These are phyloP conservation scores for Cheilosia scutellata DNA, from an alignment of 2,888 invertebrate genomes.

Conservation along the genomic window DNA sequence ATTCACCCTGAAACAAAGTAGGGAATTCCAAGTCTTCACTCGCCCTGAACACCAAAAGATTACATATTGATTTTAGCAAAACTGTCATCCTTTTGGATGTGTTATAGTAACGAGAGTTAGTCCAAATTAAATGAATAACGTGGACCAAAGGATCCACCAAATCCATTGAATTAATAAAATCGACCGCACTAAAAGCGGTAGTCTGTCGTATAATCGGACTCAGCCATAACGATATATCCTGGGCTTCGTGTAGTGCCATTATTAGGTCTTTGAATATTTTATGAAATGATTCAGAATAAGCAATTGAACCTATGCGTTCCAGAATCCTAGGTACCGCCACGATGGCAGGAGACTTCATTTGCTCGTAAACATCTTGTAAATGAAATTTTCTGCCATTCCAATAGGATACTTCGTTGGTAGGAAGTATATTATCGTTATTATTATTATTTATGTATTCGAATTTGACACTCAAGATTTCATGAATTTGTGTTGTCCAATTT, in stretches of 20 bases:
- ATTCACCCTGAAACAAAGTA: constrained; percentile 93
- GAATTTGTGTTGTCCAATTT: constrained; percentile 94
- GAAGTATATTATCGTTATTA: constrained; percentile 84
- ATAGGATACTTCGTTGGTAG: constrained; percentile 91
- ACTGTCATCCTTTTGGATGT: constrained; percentile 88
- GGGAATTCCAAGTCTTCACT: constrained; percentile 90
- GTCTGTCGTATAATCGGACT: constrained; percentile 87
- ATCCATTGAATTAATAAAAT: constrained; percentile 87
- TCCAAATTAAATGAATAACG: constrained; percentile 94
- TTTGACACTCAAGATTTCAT: constrained; percentile 82
- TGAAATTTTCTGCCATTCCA: constrained; percentile 92
- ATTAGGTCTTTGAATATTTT: constrained; percentile 90
- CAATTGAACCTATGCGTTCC: constrained; percentile 89
- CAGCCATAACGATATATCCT: constrained; percentile 93
- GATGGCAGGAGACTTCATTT: constrained; percentile 91
- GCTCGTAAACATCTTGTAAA: constrained; percentile 94
- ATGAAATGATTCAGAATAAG: constrained; percentile 91
- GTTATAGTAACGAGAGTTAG: constrained; percentile 91
- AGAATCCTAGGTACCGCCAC: constrained; percentile 92
- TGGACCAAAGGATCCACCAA: constrained; percentile 91
- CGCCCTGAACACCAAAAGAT: constrained; percentile 92
- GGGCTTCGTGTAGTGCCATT: constrained; percentile 91
- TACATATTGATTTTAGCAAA: constrained; percentile 91
- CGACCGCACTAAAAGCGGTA: constrained; percentile 87
- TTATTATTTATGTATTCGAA: constrained; percentile 63